Percentiles rank a stretch among this genome's conserved stretches.
Evolutionary conservation across 2,888 invertebrate genomes (phyloP).

Genomic region (Marasmarcha lunaedactyla): DNA sequence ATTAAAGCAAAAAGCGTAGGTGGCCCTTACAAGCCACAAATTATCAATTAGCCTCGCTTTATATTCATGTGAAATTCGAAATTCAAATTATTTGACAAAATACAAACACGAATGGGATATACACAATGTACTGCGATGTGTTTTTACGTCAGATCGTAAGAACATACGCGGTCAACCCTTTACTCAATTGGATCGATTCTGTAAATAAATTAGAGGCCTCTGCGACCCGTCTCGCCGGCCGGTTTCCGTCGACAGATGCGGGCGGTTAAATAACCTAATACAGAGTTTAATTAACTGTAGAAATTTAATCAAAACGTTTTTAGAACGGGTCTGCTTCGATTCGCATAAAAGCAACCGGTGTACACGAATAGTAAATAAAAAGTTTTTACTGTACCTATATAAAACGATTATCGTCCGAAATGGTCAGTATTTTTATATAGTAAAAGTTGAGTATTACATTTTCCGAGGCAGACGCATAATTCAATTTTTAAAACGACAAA

Average conservation of each 20-base stretch:
- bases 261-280: conserved; percentile 63
- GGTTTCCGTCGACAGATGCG: conserved; percentile 52
- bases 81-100: conserved; percentile 46
- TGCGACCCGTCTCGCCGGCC: conserved; percentile 23
- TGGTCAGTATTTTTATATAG: too few species aligned
- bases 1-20: conserved; percentile 60
- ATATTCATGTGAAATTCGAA: conserved; percentile 37
- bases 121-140: too few species aligned
- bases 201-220: conserved; percentile 23
- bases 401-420: too few species aligned
- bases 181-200: conserved; percentile 8
- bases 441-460: background rate
- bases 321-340: conserved; percentile 38
- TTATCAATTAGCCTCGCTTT: conserved; percentile 55
- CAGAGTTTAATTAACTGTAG: conserved; percentile 55
- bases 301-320: conserved; percentile 46
- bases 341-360: too few species aligned
- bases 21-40: conserved; percentile 44
- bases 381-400: too few species aligned
- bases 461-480: background rate
- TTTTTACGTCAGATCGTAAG: too few species aligned
- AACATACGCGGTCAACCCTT: background rate
- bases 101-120: too few species aligned
- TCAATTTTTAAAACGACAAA: conserved; percentile 5
- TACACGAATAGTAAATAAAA: too few species aligned